Percentiles rank a stretch among this genome's conserved stretches.
phyloP scores from a whole-genome alignment of 2,797 vertebrate species.

The Helostoma temminkii region DNA sequence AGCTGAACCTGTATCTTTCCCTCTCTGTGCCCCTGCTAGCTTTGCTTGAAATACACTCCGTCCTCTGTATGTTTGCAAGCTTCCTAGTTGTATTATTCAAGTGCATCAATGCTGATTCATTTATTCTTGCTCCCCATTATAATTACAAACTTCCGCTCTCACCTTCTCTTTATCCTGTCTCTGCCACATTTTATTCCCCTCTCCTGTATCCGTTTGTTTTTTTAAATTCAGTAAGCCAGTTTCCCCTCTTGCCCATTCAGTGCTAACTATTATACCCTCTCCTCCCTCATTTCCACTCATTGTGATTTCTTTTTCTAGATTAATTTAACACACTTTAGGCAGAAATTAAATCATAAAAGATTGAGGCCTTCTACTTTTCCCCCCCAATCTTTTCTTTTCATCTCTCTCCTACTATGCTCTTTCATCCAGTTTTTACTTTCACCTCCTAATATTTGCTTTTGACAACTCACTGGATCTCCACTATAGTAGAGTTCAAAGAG shows the following conservation, averaged over 20 bases:
- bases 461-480: slow-evolving; percentile 31
- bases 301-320: slow-evolving; percentile 34
- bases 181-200: slow-evolving; percentile 24
- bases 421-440: slow-evolving; percentile 19
- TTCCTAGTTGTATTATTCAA: slow-evolving; percentile 70
- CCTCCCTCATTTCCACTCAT: slow-evolving; percentile 31
- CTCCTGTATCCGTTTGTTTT: slow-evolving; percentile 7
- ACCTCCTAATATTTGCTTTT: slow-evolving; percentile 19
- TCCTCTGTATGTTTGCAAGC: slow-evolving; percentile 41
- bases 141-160: slow-evolving; percentile 71
- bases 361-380: background rate
- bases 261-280: background rate
- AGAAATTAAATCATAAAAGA: slow-evolving; percentile 43
- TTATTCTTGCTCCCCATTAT: slow-evolving; percentile 66
- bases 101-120: slow-evolving; percentile 68
- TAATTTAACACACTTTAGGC: slow-evolving; percentile 36
- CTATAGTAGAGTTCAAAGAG: slow-evolving; percentile 55
- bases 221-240: slow-evolving; percentile 26
- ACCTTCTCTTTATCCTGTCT: slow-evolving; percentile 46
- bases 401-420: slow-evolving; percentile 11
- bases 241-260: slow-evolving; percentile 8
- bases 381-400: background rate
- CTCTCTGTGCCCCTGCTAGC: slow-evolving; percentile 22
- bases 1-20: slow-evolving; percentile 53
- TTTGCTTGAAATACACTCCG: slow-evolving; percentile 51